phyloP scores from a whole-genome alignment of 2,113 vertebrate genomes.

The Narcine bancroftii region DNA sequence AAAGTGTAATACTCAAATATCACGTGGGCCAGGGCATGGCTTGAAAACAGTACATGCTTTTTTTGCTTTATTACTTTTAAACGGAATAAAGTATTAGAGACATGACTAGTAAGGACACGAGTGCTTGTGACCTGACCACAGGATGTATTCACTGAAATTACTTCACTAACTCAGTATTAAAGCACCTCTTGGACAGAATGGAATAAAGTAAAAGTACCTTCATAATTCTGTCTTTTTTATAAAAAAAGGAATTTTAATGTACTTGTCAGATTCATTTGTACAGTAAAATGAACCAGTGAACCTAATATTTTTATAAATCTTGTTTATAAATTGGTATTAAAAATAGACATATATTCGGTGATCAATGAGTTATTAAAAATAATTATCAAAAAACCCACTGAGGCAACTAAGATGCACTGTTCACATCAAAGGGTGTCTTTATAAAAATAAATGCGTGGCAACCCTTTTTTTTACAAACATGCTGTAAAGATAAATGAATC shows the following conservation, averaged over 20 bases:
- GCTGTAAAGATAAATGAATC: neutral
- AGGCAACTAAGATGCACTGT: neutral
- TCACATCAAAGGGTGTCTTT: neutral
- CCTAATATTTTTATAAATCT: neutral
- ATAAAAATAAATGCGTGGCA: neutral
- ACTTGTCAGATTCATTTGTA: neutral
- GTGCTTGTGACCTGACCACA: constrained; percentile 1
- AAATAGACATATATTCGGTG: neutral
- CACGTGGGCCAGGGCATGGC: neutral
- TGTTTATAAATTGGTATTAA: neutral
- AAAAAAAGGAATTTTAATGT: neutral
- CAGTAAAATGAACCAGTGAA: neutral
- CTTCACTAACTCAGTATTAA: neutral
- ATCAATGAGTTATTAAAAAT: neutral
- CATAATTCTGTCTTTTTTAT: neutral
- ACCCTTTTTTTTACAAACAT: neutral
- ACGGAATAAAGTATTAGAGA: neutral
- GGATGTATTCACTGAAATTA: constrained; percentile 19
- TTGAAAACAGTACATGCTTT: neutral
- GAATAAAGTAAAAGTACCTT: neutral
- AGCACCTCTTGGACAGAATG: neutral
- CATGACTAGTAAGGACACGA: constrained; percentile 3
- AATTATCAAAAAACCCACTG: neutral
- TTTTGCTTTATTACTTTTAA: constrained; percentile 28
- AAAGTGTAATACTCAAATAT: neutral